Evolutionary conservation across 2,113 vertebrate species (phyloP).

Genomic region (Petrocephalus zakoni): DNA sequence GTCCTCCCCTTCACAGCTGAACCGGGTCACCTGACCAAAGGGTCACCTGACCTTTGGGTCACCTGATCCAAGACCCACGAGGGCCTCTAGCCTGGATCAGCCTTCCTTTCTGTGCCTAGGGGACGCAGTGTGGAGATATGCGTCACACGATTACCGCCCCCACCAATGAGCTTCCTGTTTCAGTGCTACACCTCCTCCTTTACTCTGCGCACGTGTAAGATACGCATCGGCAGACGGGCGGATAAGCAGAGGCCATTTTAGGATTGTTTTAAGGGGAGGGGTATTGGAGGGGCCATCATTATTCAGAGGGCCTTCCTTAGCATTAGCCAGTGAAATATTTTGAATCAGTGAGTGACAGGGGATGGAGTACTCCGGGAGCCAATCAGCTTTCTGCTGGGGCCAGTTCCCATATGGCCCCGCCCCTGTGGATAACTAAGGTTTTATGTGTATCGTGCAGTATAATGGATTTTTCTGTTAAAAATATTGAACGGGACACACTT

Average conservation of each 20-base stretch:
- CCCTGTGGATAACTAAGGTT: background rate
- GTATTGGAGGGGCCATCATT: background rate
- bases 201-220: background rate
- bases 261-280: too few relatives aligned
- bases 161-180: background rate
- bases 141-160: background rate
- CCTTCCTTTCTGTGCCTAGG: background rate
- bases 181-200: background rate
- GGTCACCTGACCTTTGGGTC: background rate
- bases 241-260: background rate
- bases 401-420: background rate
- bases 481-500: background rate
- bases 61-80: background rate
- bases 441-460: background rate
- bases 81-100: background rate
- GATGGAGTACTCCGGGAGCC: background rate
- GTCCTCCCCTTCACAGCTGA: background rate
- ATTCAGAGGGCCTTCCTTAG: background rate
- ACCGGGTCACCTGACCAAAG: background rate
- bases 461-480: background rate
- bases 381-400: background rate
- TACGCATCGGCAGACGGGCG: background rate
- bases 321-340: background rate
- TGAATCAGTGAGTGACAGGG: background rate
- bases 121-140: background rate